Percentiles rank a stretch among this genome's conserved stretches.
These are phyloP conservation scores for Silurus aristotelis DNA, from an alignment of 2,797 vertebrate species.

Conservation along the genomic window DNA sequence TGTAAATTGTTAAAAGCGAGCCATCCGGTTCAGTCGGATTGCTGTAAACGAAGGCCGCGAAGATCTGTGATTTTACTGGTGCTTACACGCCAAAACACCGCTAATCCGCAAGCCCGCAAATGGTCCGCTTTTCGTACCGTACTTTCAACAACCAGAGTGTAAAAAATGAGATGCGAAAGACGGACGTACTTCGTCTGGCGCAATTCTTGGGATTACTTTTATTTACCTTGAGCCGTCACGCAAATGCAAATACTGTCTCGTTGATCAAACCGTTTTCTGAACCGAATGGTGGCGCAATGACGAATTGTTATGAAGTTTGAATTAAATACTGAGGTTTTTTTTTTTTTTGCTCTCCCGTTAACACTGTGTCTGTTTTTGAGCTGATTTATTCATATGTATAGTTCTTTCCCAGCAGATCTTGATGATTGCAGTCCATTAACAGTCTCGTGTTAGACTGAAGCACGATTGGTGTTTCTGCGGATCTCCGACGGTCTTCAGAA, in stretches of 20 bases:
- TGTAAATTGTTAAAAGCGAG: conserved; percentile 53
- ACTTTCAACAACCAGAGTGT: conserved; percentile 27
- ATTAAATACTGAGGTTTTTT: conserved; percentile 9
- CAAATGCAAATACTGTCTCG: conserved; percentile 35
- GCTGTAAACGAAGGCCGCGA: conserved; percentile 44
- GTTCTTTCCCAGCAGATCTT: neutral
- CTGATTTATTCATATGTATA: neutral
- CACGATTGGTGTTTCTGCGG: neutral
- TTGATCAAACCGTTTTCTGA: conserved; percentile 50
- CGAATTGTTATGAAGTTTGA: conserved; percentile 9
- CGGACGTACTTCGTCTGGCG: conserved; percentile 14
- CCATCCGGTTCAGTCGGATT: conserved; percentile 37
- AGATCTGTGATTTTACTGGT: conserved; percentile 26
- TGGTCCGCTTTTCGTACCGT: conserved; percentile 9
- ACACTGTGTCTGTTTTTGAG: neutral
- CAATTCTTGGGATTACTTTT: conserved; percentile 30
- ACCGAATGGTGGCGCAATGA: conserved; percentile 57
- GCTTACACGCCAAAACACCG: conserved; percentile 49
- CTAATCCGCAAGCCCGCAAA: conserved; percentile 52
- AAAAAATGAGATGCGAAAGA: conserved; percentile 38
- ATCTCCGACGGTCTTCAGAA: neutral
- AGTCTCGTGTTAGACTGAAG: neutral
- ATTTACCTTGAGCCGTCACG: conserved; percentile 58
- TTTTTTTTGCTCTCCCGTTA: neutral
- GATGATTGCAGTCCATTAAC: neutral